Evolutionary conservation across 2,797 vertebrate species (phyloP), one percentile per base, ranked within the genome.

Genomic region (Tapera naevia): DNA sequence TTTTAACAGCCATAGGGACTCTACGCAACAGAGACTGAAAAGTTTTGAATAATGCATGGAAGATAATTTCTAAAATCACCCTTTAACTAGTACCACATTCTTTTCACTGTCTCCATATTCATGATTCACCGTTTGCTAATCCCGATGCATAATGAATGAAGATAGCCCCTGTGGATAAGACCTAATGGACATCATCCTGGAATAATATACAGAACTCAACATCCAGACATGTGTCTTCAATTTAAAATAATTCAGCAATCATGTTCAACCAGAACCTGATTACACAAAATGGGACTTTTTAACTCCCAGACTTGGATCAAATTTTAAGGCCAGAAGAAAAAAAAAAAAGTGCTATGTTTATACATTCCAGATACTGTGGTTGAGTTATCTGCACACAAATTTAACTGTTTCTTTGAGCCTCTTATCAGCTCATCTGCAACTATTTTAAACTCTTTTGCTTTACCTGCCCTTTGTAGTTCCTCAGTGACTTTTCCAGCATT

Each of bases 231-330:
- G 96, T 98, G 98, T 98, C 97, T 98, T 98, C 98, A 98, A 98
- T 98, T 98, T 98, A 98, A 97, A 98, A 98, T 98, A 98, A 98
- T 98, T 98, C 98, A 98, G 98, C 98, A 98, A 98, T 98, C 98
- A 98, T 98, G 98, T 98, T 98, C 97, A 97, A 98, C 98, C 97
- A 98, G 98, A 98, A 97, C 97, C 97, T 98, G 98, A 98, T 98
- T 98, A 98, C 97, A 98, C 97, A 98, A 98, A 98, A 98, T 98
- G 97, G 97, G 97, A 98, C 97, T 97, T 98, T 98, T 98, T 97
- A 98, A 98, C 97, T 98, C 97, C 97, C 98, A 98, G 97, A 97
- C 97, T 98, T 98, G 97, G 97, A 98, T 98, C 96, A 97, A 97
- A 97, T 98, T 98, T 97, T 98, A 97, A 97, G 97, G 96, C 95